Base-by-base conservation (phyloP, 2,797 vertebrate genomes). In the Paratrypauchen microcephalus region DNA sequence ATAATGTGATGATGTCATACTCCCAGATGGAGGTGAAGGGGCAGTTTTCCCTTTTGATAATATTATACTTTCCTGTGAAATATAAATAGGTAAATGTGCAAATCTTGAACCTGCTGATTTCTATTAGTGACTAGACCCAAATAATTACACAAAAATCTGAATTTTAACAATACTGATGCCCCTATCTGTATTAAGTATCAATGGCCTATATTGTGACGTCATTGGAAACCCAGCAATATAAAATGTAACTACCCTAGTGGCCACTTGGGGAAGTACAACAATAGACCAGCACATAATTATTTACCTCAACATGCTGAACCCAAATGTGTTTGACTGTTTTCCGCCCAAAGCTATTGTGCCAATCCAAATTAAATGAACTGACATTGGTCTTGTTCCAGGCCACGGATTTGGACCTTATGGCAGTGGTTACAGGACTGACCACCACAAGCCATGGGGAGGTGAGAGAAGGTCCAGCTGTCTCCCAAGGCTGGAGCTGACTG, bases 381-480 rank as follows among this genome's bases (percentile, higher is more conserved):
- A 70, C 26, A 69, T 24, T 72, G 78, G 69, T 87, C 62, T 72
- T 72, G 68, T 83, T 87, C 72, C 67, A 85, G 76, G 69, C 52
- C 66, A 70, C 58, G 72, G 62, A 77, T 83, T 83, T 82, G 67
- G 71, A 77, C 80, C 78, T 79, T 74, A 77, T 85, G 80, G 78
- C 76, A 54, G 36, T 39, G 52, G 78, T 72, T 74, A 72, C 66
- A 57, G 63, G 65, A 28, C 73, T 79, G 76, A 88, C 83, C 82
- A 75, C 77, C 84, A 84, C 68, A 74, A 78, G 75, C 81, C 80
- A 82, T 72, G 78, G 90, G 87, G 88, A 90, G 88, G 87, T 91
- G 88, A 91, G 90, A 90, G 84, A 83, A 65, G 73, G 80, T 83
- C 84, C 92, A 93, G 91, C 92, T 93, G 93, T 92, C 90, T 88